phyloP scores from a whole-genome alignment of 2,888 invertebrate genomes.

The Chesias legatella region DNA sequence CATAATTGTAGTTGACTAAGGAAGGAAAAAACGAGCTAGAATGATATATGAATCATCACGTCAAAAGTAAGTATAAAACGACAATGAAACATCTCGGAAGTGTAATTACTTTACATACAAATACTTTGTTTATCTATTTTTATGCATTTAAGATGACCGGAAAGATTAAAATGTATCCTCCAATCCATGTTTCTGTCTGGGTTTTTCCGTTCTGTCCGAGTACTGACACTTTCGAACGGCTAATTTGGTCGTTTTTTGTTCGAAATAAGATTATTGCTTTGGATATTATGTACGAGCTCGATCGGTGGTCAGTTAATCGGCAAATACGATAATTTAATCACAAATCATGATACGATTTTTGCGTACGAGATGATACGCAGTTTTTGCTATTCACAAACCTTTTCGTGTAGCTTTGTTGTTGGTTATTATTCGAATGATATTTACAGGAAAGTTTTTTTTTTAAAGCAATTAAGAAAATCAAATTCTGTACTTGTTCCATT shows the following conservation, averaged over 20 bases:
- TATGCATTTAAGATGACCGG: constrained; percentile 13
- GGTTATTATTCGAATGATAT: too few relatives aligned
- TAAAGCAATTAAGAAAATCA: too few relatives aligned
- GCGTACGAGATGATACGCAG: background rate
- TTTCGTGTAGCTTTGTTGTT: too few relatives aligned
- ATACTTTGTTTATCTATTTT: constrained; percentile 14
- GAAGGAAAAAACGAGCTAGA: constrained; percentile 23
- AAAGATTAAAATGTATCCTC: constrained; percentile 6
- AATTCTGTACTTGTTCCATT: too few relatives aligned
- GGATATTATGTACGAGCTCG: constrained; percentile 9
- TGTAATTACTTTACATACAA: constrained; percentile 31
- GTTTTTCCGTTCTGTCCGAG: constrained; percentile 29
- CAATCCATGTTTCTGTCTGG: constrained; percentile 6
- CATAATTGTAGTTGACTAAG: constrained; percentile 23
- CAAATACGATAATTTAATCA: constrained; percentile 17
- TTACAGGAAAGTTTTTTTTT: too few relatives aligned
- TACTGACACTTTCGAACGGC: constrained; percentile 19
- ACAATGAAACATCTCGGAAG: constrained; percentile 49
- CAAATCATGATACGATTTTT: constrained; percentile 17
- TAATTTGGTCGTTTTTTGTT: constrained; percentile 28
- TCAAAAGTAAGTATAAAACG: constrained; percentile 20
- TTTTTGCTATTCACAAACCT: too few relatives aligned
- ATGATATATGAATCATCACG: constrained; percentile 22
- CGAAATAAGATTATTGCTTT: constrained; percentile 19
- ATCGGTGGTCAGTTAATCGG: constrained; percentile 10